Evolutionary conservation across 1,140 invertebrate genomes (phyloP).

Genomic region (Lethrus apterus): DNA sequence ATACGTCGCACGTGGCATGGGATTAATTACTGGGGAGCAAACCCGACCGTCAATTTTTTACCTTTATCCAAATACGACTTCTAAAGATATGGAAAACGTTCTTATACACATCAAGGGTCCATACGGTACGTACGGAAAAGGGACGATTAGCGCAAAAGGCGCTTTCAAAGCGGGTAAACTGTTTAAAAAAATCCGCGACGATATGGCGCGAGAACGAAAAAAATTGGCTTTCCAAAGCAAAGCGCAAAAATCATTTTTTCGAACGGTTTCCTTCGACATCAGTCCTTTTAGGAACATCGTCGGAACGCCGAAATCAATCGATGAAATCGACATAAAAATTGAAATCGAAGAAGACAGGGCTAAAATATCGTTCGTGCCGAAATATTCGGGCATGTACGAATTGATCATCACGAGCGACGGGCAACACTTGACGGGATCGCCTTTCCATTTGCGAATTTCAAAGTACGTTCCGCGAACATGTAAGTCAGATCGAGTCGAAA

Average conservation of each 20-base stretch:
- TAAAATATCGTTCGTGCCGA: conserved; percentile 30
- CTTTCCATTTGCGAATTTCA: conserved; percentile 27
- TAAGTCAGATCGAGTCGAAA: too few species aligned
- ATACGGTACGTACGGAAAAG: conserved; percentile 25
- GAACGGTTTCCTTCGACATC: conserved; percentile 22
- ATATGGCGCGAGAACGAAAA: not conserved
- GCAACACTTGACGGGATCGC: conserved; percentile 30
- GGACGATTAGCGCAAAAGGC: conserved; percentile 16
- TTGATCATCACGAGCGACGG: conserved; percentile 29
- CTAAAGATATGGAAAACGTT: conserved; percentile 16
- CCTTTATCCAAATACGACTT: conserved; percentile 27
- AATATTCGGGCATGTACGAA: conserved; percentile 33
- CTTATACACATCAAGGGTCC: conserved; percentile 29
- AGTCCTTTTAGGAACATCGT: conserved; percentile 14
- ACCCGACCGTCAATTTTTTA: conserved; percentile 41
- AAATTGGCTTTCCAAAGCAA: conserved; percentile 14
- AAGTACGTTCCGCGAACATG: too few species aligned
- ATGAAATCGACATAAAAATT: conserved; percentile 27
- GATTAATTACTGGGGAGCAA: conserved; percentile 46
- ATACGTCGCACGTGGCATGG: conserved; percentile 51
- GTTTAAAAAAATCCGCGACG: not conserved
- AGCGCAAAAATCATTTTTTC: conserved; percentile 19
- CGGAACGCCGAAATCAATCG: conserved; percentile 2
- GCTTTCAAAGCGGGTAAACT: conserved; percentile 2
- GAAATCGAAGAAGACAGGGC: conserved; percentile 29